Evolutionary conservation across 2,888 invertebrate genomes (phyloP).

Genomic region (Patella ulyssiponensis): DNA sequence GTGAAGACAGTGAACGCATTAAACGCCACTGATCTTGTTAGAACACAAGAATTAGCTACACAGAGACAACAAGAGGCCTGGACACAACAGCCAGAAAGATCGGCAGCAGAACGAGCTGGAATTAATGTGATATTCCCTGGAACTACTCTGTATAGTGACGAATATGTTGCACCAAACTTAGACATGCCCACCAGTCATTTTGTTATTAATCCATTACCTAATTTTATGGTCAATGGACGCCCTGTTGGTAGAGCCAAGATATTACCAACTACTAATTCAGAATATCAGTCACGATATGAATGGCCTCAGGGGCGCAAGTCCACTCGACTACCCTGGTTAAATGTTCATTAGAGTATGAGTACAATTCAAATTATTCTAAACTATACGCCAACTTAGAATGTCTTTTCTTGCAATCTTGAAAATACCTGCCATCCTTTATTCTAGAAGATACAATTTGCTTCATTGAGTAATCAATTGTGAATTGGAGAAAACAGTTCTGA

Average conservation of each 20-base stretch:
- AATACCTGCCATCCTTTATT: too few relatives aligned
- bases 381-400: too few relatives aligned
- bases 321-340: conserved; percentile 66
- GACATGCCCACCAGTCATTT: conserved; percentile 58
- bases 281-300: conserved; percentile 68
- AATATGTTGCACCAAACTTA: conserved; percentile 55
- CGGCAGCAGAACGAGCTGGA: conserved; percentile 54
- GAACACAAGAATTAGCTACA: background rate
- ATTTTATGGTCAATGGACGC: conserved; percentile 65
- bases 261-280: conserved; percentile 56
- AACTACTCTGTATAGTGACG: conserved; percentile 66
- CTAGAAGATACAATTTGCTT: too few relatives aligned
- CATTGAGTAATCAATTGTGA: too few relatives aligned
- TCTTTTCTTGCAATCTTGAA: too few relatives aligned
- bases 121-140: conserved; percentile 71
- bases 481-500: too few relatives aligned
- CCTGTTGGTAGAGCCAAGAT: conserved; percentile 51
- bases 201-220: conserved; percentile 69
- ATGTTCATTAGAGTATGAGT: conserved; percentile 40
- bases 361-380: conserved; percentile 15
- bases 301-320: conserved; percentile 69
- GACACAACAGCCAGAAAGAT: conserved; percentile 6
- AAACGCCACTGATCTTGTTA: conserved; percentile 39
- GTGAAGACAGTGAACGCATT: conserved; percentile 50
- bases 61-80: background rate